These are phyloP conservation scores for Harpagoxenus sublaevis DNA, from an alignment of 2,888 invertebrate species.

Conservation along the genomic window DNA sequence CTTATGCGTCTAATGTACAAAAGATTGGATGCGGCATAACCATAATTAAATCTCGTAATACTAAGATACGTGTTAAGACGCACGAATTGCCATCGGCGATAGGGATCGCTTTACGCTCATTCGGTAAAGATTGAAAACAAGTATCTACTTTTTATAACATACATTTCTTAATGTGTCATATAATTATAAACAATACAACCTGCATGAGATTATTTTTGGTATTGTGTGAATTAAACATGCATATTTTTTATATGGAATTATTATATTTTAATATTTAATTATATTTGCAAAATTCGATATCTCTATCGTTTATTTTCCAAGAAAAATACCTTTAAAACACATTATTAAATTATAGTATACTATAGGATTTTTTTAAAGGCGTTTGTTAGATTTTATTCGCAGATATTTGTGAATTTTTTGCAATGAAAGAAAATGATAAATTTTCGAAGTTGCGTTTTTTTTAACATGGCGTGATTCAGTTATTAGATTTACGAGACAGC, in stretches of 20 bases:
- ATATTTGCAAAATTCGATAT: background rate
- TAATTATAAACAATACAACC: background rate
- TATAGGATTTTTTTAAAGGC: background rate
- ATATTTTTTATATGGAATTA: background rate
- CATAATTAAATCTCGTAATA: slow-evolving; percentile 49
- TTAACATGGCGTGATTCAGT: background rate
- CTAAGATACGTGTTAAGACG: slow-evolving; percentile 5
- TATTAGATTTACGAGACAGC: slow-evolving; percentile 49
- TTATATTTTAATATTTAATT: background rate
- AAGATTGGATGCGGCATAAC: slow-evolving; percentile 19
- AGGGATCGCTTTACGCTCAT: background rate
- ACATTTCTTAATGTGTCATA: background rate
- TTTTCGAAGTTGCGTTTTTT: background rate
- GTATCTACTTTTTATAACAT: background rate
- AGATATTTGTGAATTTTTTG: background rate
- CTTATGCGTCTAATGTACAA: slow-evolving; percentile 43
- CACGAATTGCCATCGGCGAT: background rate
- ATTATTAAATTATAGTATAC: background rate
- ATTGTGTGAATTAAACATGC: background rate
- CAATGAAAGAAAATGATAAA: background rate
- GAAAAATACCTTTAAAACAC: background rate
- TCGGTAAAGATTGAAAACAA: slow-evolving; percentile 6
- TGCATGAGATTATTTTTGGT: background rate
- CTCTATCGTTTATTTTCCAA: background rate
- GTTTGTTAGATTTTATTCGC: background rate